Conservation (phyloP, 2,888 invertebrate genomes). For the Aphelenchoides bicaudatus region DNA sequence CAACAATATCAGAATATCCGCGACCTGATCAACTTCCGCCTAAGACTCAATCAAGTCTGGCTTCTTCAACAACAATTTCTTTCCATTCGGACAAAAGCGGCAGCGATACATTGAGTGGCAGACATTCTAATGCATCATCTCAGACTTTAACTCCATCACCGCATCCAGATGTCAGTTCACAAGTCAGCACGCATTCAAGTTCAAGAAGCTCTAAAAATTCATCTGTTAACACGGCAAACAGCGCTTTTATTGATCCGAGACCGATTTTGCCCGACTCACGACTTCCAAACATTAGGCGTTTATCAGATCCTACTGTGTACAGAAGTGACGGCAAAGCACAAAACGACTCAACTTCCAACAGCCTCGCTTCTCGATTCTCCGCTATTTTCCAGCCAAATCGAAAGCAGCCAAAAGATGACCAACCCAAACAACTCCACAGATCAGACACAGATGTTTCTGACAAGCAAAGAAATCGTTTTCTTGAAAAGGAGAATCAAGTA, state of each 20-base stretch:
- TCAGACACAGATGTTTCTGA: too few species aligned
- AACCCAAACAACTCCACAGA: neutral
- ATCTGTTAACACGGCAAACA: neutral
- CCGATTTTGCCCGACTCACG: conserved; percentile 11
- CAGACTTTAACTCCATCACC: neutral
- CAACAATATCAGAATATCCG: neutral
- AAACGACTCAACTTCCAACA: conserved; percentile 13
- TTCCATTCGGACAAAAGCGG: neutral
- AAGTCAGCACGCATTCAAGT: neutral
- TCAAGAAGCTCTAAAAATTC: neutral
- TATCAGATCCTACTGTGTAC: conserved; percentile 12
- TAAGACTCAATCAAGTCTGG: too few species aligned
- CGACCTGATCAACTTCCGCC: neutral
- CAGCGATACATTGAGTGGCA: neutral
- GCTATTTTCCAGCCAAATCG: neutral
- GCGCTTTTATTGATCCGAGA: too few species aligned
- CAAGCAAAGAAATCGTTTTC: conserved; percentile 24
- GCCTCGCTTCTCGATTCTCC: conserved; percentile 10
- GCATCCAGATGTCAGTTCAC: neutral
- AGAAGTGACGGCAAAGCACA: neutral
- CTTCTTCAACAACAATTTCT: too few species aligned
- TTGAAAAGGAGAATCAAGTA: conserved; percentile 27
- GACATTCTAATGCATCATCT: neutral
- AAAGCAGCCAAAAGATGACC: neutral
- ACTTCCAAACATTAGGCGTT: conserved; percentile 8